Conservation (phyloP, 2,797 vertebrate species). For the Loris lydekkerianus region DNA sequence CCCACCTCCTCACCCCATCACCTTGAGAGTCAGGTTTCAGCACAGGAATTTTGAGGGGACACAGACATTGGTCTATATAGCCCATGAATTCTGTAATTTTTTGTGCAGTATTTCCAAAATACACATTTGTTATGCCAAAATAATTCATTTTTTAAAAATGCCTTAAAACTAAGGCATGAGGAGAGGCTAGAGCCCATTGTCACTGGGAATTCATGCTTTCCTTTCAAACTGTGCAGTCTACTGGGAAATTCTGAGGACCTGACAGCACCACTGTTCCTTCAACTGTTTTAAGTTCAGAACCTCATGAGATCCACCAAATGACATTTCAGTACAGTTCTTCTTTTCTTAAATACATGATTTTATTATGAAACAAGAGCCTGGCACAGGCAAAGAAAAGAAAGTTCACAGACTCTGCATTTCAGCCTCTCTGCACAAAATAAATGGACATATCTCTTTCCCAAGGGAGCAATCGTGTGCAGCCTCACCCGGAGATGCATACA, state of each 20-base stretch:
- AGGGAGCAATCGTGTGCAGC: accelerated
- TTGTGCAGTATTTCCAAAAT: too few relatives aligned
- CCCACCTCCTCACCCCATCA: too few relatives aligned
- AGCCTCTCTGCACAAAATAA: neutral
- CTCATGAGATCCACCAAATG: neutral
- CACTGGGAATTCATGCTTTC: accelerated
- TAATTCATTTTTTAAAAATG: neutral
- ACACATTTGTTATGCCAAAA: neutral
- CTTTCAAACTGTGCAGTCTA: neutral
- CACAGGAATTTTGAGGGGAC: neutral
- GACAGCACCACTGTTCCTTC: too few relatives aligned
- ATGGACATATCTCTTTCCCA: neutral
- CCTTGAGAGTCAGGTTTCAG: neutral
- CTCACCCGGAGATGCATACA: neutral
- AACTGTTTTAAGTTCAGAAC: neutral
- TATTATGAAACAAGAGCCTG: neutral
- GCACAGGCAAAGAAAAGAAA: neutral
- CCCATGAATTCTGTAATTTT: neutral
- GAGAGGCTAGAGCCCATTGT: accelerated
- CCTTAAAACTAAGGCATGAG: neutral
- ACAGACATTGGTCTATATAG: neutral
- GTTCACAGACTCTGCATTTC: neutral
- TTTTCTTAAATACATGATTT: neutral
- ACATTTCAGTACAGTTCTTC: neutral
- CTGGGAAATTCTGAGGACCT: accelerated